Evolutionary conservation across 2,888 invertebrate species (phyloP).

Genomic region (Noctuana brunneofusca): DNA sequence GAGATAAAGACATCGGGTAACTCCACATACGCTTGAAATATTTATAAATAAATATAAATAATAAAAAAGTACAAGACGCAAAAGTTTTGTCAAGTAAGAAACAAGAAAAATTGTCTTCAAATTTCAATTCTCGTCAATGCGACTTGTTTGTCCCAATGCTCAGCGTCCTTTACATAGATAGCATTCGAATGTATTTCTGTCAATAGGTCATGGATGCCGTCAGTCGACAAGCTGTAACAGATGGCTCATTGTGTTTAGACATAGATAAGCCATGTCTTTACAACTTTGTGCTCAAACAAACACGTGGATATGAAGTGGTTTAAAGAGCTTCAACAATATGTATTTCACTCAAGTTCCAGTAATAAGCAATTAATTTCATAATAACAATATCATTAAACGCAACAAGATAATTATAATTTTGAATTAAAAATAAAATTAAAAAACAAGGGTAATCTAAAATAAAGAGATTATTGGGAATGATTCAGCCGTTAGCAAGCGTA

Average conservation of each 20-base stretch:
- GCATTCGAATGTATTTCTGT: constrained; percentile 46
- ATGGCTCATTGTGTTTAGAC: constrained; percentile 65
- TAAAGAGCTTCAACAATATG: not conserved
- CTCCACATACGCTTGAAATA: too few species aligned
- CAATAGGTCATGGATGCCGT: constrained; percentile 66
- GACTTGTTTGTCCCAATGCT: constrained; percentile 41
- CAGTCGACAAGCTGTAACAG: constrained; percentile 65
- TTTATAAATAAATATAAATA: too few species aligned
- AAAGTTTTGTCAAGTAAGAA: too few species aligned
- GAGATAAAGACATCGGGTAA: too few species aligned
- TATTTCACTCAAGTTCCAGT: not conserved
- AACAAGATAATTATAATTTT: constrained; percentile 2
- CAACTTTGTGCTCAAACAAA: constrained; percentile 29
- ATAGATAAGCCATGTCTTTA: constrained; percentile 63
- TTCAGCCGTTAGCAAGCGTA: constrained; percentile 53
- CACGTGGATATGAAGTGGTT: constrained; percentile 4
- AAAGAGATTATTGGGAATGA: constrained; percentile 50
- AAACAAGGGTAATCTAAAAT: constrained; percentile 27
- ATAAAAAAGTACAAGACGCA: too few species aligned
- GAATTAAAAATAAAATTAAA: constrained; percentile 15
- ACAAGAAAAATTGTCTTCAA: not conserved
- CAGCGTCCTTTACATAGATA: constrained; percentile 29
- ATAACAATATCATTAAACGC: not conserved
- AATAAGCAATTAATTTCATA: too few species aligned
- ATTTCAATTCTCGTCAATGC: not conserved